phyloP scores from a whole-genome alignment of 2,113 vertebrate genomes.

The Cricetomys ansorgei region DNA sequence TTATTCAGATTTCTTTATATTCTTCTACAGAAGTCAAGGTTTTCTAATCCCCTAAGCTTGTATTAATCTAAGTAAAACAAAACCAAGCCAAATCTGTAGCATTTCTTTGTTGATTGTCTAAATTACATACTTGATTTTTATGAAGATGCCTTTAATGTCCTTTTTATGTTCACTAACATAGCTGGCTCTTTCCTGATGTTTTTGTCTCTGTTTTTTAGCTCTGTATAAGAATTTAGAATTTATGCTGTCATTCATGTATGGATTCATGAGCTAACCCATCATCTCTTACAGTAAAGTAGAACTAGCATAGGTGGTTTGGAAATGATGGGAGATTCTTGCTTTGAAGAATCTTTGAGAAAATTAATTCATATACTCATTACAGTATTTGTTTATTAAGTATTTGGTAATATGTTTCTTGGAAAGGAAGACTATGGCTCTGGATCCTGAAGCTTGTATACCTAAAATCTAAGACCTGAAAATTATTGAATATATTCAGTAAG shows the following conservation, averaged over 20 bases:
- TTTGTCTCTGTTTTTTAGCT: slow-evolving; percentile 21
- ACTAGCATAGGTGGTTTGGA: background rate
- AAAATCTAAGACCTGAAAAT: background rate
- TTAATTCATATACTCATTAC: background rate
- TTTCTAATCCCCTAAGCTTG: background rate
- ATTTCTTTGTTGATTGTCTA: slow-evolving; percentile 23
- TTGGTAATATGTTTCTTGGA: background rate
- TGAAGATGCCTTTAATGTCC: background rate
- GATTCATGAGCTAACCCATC: background rate
- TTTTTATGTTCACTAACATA: slow-evolving; percentile 12
- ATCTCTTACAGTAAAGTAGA: slow-evolving; percentile 27
- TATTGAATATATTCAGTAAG: background rate
- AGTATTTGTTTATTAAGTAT: slow-evolving; percentile 33
- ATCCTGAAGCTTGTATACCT: background rate
- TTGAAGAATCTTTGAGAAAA: slow-evolving; percentile 9
- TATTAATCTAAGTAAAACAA: background rate
- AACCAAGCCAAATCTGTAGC: too few species aligned
- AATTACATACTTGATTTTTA: slow-evolving; percentile 30
- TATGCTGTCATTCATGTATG: slow-evolving; percentile 25
- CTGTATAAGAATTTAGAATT: slow-evolving; percentile 34
- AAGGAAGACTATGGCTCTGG: background rate
- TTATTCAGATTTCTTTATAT: slow-evolving; percentile 25
- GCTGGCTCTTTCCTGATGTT: background rate
- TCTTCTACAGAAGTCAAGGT: background rate
- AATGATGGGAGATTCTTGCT: slow-evolving; percentile 24